A percentile compares a stretch with the other conserved stretches of the same genome.
These are phyloP conservation scores for Talpa occidentalis DNA, from an alignment of 2,113 vertebrate genomes.

Conservation along the genomic window DNA sequence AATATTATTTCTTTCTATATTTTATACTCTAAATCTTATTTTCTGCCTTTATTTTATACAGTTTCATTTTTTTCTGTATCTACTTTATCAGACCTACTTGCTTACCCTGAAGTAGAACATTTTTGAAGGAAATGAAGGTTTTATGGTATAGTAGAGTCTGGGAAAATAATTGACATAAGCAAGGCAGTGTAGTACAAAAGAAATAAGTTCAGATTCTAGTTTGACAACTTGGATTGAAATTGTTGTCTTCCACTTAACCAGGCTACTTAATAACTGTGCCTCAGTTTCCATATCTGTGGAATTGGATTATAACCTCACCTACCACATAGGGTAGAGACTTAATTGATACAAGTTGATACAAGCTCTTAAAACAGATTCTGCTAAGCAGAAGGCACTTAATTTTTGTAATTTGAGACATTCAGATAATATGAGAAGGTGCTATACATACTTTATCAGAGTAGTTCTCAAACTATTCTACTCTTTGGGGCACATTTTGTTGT, in stretches of 20 bases:
- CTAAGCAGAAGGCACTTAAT: not conserved
- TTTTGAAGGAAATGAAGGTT: not conserved
- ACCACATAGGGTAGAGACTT: not conserved
- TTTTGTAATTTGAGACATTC: slow-evolving; percentile 2
- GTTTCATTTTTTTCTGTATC: not conserved
- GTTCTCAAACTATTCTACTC: not conserved
- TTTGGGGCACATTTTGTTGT: not conserved
- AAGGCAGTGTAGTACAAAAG: not conserved
- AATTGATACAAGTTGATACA: not conserved
- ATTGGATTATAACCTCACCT: not conserved
- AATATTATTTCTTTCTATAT: not conserved
- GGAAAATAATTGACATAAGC: not conserved
- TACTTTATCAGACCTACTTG: not conserved
- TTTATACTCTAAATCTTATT: not conserved
- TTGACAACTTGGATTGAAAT: not conserved
- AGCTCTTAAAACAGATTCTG: not conserved
- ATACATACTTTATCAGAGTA: not conserved
- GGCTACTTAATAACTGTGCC: not conserved
- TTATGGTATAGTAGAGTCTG: not conserved
- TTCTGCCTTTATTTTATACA: not conserved
- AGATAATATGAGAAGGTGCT: not conserved
- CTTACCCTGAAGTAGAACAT: not conserved
- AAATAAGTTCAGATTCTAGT: not conserved
- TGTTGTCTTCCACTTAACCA: not conserved
- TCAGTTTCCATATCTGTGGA: not conserved